A percentile compares a stretch with the other conserved stretches of the same genome.
These are phyloP conservation scores for Corythaeola cristata DNA, from an alignment of 2,113 vertebrate genomes.

Conservation along the genomic window DNA sequence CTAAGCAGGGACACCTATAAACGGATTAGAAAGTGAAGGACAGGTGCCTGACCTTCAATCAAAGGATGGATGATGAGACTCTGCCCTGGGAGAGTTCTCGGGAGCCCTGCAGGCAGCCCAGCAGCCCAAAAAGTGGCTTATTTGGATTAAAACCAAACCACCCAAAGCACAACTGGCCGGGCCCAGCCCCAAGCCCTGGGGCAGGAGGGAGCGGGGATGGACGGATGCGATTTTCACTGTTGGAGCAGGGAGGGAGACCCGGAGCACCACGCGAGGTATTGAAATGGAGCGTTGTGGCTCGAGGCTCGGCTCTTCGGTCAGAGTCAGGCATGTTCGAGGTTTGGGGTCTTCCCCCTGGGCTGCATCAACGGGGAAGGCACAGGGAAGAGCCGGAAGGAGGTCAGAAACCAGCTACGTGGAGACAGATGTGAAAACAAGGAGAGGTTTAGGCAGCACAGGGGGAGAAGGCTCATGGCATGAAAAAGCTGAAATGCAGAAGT, in stretches of 20 bases:
- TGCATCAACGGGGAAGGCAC: background rate
- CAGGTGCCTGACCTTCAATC: background rate
- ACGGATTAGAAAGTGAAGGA: slow-evolving; percentile 67
- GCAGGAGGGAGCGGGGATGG: background rate
- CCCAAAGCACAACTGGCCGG: accelerated
- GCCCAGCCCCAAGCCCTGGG: background rate
- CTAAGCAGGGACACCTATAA: slow-evolving; percentile 54
- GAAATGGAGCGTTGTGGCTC: accelerated
- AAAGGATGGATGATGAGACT: background rate
- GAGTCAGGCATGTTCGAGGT: accelerated
- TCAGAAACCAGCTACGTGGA: background rate
- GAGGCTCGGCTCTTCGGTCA: accelerated
- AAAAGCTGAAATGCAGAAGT: background rate
- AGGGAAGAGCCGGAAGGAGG: background rate
- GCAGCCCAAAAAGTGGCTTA: background rate
- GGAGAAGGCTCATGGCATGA: background rate
- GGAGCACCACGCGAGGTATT: background rate
- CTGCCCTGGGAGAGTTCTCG: background rate
- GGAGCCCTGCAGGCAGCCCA: background rate
- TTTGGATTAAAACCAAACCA: background rate
- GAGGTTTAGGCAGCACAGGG: background rate
- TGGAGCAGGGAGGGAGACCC: accelerated
- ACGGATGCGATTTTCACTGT: background rate
- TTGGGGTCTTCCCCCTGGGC: background rate
- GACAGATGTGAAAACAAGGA: background rate